Percentiles rank a stretch among this genome's conserved stretches.
Conservation (phyloP, 2,113 vertebrate species). For the Pheucticus melanocephalus region DNA sequence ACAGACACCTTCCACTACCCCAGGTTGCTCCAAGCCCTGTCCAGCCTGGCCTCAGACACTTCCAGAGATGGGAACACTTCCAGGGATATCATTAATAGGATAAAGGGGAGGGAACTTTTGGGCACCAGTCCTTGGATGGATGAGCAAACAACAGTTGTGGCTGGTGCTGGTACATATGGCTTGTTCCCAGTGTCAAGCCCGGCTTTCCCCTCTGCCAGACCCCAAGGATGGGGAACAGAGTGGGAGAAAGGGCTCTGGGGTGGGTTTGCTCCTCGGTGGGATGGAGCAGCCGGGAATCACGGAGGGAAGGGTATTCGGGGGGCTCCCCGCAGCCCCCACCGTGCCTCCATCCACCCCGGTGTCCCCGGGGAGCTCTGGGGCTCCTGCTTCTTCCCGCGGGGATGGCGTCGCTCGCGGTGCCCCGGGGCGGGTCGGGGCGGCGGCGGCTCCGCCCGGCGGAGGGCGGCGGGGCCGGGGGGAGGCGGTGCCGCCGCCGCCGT, state of each 20-base stretch:
- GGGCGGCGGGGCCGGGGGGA: background rate
- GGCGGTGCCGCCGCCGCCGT: background rate
- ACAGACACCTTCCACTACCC: background rate
- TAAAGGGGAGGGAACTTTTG: background rate
- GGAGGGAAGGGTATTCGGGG: background rate
- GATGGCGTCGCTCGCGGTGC: background rate
- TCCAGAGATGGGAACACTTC: background rate
- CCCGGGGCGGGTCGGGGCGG: background rate
- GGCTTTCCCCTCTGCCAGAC: background rate
- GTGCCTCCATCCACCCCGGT: background rate
- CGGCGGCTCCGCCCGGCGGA: background rate
- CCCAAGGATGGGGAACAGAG: accelerated
- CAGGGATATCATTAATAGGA: background rate
- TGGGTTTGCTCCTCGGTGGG: background rate
- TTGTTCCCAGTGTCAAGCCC: background rate
- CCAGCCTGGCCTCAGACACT: background rate
- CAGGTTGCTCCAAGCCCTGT: background rate
- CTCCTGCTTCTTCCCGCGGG: background rate
- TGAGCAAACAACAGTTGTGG: background rate
- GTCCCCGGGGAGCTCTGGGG: background rate
- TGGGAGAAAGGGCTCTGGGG: accelerated
- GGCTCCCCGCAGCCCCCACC: background rate
- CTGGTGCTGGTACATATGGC: accelerated
- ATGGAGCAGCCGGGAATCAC: background rate
- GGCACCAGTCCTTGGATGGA: background rate